Base-by-base conservation (phyloP, 2,113 vertebrate genomes). In the Salvelinus fontinalis region DNA sequence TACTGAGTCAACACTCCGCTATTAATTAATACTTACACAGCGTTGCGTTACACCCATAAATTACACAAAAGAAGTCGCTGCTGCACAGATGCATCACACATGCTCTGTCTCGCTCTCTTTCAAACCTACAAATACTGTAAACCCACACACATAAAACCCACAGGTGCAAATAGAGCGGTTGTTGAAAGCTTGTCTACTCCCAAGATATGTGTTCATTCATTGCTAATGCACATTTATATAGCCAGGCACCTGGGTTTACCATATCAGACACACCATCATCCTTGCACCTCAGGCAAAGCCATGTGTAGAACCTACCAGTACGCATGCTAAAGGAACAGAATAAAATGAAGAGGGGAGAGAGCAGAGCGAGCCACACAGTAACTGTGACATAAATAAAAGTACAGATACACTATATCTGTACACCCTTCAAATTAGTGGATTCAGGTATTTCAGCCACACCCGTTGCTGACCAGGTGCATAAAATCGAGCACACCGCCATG, bases 21-120 rank as follows among this genome's bases (percentile, higher is more conserved):
- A 49, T 60, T 62, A 62, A 26, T 44, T 67, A 26, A 67, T 73
- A 76, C 44, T 39, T 60, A 70, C 74, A 59, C 49, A 69, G 67
- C 57, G 20, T 20, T 26, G 20, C 8, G 9, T 12, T 54, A 60
- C 67, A 70, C 67, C 20, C 49, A 76, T 44, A 68, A 57, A 68
- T 31, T 59, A 57, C 48, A 67, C 67, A 70, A 70, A 70, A 16
- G 39, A 70, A 70, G 29, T 24, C 49, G 68, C 44, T 49, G 68
- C 49, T 22, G 68, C 68, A 70, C 68, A 70, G 68, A 22, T 49
- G 7, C 22, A 34, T 68, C 31, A 20, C 67, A 11, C 31, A 12
- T 34, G 2, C 67, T 39, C 66, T 66, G 5, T 66, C 65, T 67
- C 65, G 6, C 13, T 67, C 12, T 67, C 65, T 18, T 18, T 67